Base-by-base conservation (phyloP, 2,797 vertebrate species). In the Neoniphon sammara region DNA sequence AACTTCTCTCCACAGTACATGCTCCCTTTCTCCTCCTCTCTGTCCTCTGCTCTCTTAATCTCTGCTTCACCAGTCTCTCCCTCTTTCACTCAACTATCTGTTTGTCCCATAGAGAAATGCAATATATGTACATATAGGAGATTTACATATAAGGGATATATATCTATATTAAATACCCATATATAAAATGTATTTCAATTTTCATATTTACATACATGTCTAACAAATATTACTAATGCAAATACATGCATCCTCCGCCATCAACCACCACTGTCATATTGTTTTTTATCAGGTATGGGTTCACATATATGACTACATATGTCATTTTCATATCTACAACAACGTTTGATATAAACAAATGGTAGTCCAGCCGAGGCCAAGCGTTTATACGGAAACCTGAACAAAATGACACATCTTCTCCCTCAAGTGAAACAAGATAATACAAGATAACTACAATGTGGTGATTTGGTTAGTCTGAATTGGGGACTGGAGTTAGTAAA, bases 1-100 rank as follows among this genome's bases (percentile, higher is more conserved):
- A 34, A n/a, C 64, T 70, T 63, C 72, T 47, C 80, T 62, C 44
- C 60, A 15, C 8, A 15, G 42, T 64, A 61, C 57, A 59, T 18
- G 25, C 66, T 77, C 78, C 58, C 65, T 44, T 62, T 77, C 75
- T 77, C 56, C 49, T 62, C 30, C 39, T 12, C 53, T 67, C 65
- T 46, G 17, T 12, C 61, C 10, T 27, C 0, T 53, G 55, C 52
- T 70, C 70, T 65, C 47, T 39, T 46, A 42, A 71, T 77, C 47
- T 54, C 25, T 66, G 30, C 49, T 3, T 46, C 23, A 17, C 17
- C 18, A 11, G 6, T 44, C 27, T 59, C 17, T 64, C 64, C 60
- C 61, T 42, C 69, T 75, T 39, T 27, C 23, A 53, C 36, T 31
- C 18, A n/a, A n/a, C n/a, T 27, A 27, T 59, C 25, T 78, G 15